Evolutionary conservation across 2,797 vertebrate species (phyloP).

Genomic region (Balearica regulorum): DNA sequence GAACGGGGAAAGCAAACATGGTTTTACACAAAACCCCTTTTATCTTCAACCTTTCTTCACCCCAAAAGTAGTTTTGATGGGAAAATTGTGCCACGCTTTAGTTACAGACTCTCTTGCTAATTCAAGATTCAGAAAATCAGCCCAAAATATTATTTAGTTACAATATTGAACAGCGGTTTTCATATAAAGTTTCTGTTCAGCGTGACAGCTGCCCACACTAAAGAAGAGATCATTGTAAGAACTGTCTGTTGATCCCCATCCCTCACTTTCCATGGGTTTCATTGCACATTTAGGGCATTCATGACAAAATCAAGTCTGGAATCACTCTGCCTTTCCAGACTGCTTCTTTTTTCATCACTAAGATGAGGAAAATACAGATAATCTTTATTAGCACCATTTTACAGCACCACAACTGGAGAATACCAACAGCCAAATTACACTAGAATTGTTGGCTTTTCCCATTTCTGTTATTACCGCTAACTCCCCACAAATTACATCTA

Average conservation of each 20-base stretch:
- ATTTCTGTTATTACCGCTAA: neutral
- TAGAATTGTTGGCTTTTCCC: neutral
- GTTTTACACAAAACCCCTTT: neutral
- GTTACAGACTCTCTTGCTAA: neutral
- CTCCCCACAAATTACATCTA: slow-evolving; percentile 35
- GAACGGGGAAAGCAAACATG: neutral
- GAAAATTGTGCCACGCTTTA: neutral
- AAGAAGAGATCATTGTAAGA: neutral
- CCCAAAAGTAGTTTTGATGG: neutral
- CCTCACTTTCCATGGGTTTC: neutral
- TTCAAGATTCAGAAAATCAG: neutral
- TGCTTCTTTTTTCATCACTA: neutral
- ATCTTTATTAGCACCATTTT: neutral
- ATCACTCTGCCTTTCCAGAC: neutral
- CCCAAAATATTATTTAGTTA: neutral
- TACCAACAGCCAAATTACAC: neutral
- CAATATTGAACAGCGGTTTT: neutral
- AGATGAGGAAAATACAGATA: neutral
- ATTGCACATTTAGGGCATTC: neutral
- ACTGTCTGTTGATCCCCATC: neutral
- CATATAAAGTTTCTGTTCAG: neutral
- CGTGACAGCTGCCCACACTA: neutral
- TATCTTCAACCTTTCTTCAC: neutral
- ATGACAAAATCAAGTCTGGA: neutral
- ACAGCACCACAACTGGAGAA: neutral